A percentile compares a stretch with the other conserved stretches of the same genome.
Evolutionary conservation across 2,888 invertebrate species (phyloP).

Genomic region (Ariolimax columbianus): DNA sequence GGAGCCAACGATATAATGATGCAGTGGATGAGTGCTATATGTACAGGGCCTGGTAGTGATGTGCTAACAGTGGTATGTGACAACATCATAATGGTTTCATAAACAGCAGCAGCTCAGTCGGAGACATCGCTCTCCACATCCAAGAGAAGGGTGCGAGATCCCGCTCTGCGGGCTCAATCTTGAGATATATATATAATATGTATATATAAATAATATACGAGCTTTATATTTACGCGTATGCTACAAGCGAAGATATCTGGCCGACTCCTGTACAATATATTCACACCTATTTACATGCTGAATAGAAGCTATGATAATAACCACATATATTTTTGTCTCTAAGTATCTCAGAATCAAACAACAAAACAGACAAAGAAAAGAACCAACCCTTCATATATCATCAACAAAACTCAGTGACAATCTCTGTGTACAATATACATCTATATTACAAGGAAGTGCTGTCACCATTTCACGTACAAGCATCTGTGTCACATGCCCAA

Average conservation of each 20-base stretch:
- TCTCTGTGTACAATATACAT: neutral
- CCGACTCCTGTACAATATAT: constrained; percentile 23
- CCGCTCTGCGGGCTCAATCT: constrained; percentile 26
- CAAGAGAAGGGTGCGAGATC: neutral
- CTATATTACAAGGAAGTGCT: constrained; percentile 8
- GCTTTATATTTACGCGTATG: constrained; percentile 27
- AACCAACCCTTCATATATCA: neutral
- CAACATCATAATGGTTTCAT: neutral
- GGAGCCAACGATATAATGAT: neutral
- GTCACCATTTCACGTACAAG: neutral
- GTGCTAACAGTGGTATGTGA: neutral
- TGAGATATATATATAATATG: constrained; percentile 15
- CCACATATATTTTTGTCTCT: constrained; percentile 24
- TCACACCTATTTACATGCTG: constrained; percentile 1
- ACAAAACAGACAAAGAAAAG: neutral
- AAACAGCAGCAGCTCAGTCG: constrained; percentile 25
- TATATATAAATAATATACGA: constrained; percentile 17
- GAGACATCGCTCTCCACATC: neutral
- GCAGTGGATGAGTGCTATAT: neutral
- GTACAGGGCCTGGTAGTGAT: constrained; percentile 10
- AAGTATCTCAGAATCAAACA: neutral
- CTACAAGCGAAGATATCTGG: constrained; percentile 12
- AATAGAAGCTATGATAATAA: neutral
- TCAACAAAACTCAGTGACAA: neutral
- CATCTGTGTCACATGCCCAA: neutral